Evolutionary conservation across 2,888 invertebrate species (phyloP).

Genomic region (Drosophila aldrichi): DNA sequence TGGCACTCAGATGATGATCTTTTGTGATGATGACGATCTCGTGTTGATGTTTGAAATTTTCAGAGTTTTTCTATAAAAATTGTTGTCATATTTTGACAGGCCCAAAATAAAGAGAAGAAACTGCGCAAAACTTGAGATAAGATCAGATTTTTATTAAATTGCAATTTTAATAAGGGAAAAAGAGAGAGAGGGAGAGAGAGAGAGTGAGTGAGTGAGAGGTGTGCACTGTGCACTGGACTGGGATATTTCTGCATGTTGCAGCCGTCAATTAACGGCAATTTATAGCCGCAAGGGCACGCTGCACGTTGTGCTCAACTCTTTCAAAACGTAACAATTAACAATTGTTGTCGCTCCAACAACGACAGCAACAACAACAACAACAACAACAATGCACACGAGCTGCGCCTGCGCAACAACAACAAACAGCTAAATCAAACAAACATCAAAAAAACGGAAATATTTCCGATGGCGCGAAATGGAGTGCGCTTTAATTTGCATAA

Average conservation of each 20-base stretch:
- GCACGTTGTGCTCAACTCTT: slow-evolving; percentile 14
- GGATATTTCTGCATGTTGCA: slow-evolving; percentile 30
- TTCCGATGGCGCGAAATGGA: slow-evolving; percentile 75
- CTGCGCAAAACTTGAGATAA: slow-evolving; percentile 21
- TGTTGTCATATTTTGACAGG: slow-evolving; percentile 65
- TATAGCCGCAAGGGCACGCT: slow-evolving; percentile 58
- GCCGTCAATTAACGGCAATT: slow-evolving; percentile 67
- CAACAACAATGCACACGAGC: slow-evolving; percentile 37
- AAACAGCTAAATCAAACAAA: slow-evolving; percentile 70
- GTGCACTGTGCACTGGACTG: no score
- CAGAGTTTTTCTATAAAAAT: slow-evolving; percentile 1
- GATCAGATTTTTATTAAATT: slow-evolving; percentile 1
- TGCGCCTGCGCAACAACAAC: slow-evolving; percentile 73
- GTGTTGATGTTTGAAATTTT: slow-evolving; percentile 1
- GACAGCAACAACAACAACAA: slow-evolving; percentile 23
- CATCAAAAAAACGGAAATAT: slow-evolving; percentile 50
- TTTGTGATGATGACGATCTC: slow-evolving; percentile 6
- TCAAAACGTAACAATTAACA: slow-evolving; percentile 74
- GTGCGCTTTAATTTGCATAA: slow-evolving; percentile 81
- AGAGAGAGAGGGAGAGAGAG: not conserved
- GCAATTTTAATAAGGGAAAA: not conserved
- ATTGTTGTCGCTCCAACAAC: slow-evolving; percentile 68
- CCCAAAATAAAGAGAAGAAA: not conserved
- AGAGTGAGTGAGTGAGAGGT: not conserved
- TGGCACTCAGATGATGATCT: slow-evolving; percentile 7